These are phyloP conservation scores for Sinocyclocheilus anshuiensis DNA, from an alignment of 2,113 vertebrate genomes.

Conservation along the genomic window DNA sequence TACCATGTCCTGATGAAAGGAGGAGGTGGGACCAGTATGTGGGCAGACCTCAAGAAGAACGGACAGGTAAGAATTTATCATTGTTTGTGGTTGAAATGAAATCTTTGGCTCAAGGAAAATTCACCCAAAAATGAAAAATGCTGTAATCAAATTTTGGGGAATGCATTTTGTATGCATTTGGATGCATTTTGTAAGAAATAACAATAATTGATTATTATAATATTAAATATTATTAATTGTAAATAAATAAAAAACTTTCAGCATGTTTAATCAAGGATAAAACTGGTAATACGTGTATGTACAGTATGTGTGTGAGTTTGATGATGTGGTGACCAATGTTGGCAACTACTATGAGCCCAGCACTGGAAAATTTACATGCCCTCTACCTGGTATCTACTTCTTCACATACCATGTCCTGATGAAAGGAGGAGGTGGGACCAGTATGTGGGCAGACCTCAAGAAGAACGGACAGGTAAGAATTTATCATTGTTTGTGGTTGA, in stretches of 20 bases:
- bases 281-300: background rate
- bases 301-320: too few species aligned
- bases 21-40: constrained; percentile 96
- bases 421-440: constrained; percentile 94
- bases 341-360: constrained; percentile 96
- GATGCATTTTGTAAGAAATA: too few species aligned
- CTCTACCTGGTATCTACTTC: constrained; percentile 93
- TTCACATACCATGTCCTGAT: constrained; percentile 98
- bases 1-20: constrained; percentile 97
- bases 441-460: constrained; percentile 96
- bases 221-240: too few species aligned
- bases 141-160: too few species aligned
- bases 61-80: constrained; percentile 81
- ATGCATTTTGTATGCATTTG: too few species aligned
- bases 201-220: too few species aligned
- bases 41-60: constrained; percentile 95
- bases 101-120: background rate
- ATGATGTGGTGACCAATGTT: constrained; percentile 96
- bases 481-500: constrained; percentile 16
- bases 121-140: background rate
- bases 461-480: constrained; percentile 90
- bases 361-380: constrained; percentile 96
- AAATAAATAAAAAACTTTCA: background rate
- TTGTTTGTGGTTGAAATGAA: constrained; percentile 7
- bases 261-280: background rate